phyloP scores from a whole-genome alignment of 2,888 invertebrate species.

The Amblyteles armatorius region DNA sequence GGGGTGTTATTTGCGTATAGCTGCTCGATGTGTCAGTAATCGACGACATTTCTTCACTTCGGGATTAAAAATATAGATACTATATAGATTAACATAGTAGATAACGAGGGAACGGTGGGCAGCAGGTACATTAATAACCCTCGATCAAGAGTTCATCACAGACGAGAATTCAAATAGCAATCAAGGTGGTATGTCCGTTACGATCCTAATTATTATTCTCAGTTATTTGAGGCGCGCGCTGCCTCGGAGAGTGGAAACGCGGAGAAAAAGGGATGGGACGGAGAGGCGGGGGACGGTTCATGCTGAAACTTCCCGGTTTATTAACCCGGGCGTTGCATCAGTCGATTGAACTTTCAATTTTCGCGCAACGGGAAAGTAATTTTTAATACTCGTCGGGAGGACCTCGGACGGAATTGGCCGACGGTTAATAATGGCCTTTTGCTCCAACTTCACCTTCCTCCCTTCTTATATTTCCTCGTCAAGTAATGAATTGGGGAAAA shows the following conservation, averaged over 20 bases:
- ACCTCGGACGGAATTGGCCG: conserved; percentile 51
- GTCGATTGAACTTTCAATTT: conserved; percentile 70
- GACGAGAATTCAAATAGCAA: conserved; percentile 78
- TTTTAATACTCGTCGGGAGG: conserved; percentile 65
- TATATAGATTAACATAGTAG: too few relatives aligned
- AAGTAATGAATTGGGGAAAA: conserved; percentile 43
- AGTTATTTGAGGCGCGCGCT: conserved; percentile 49
- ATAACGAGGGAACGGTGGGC: background rate
- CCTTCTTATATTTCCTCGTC: conserved; percentile 26
- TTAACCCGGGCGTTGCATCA: conserved; percentile 59
- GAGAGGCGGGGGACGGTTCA: conserved; percentile 14
- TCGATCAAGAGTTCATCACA: conserved; percentile 76
- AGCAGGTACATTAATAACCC: conserved; percentile 71
- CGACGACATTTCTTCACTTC: background rate
- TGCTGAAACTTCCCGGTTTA: conserved; percentile 63
- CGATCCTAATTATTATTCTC: conserved; percentile 73
- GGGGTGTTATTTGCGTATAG: too few relatives aligned
- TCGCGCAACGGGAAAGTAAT: conserved; percentile 55
- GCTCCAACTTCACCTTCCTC: conserved; percentile 23
- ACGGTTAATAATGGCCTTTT: conserved; percentile 56
- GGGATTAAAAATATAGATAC: conserved; percentile 5
- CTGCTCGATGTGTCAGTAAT: background rate
- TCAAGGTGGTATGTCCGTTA: conserved; percentile 73
- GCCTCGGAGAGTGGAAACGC: background rate
- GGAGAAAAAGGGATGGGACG: conserved; percentile 18